Percentiles rank a stretch among this genome's conserved stretches.
Conservation (phyloP, 2,797 vertebrate species). For the Esox lucius region DNA sequence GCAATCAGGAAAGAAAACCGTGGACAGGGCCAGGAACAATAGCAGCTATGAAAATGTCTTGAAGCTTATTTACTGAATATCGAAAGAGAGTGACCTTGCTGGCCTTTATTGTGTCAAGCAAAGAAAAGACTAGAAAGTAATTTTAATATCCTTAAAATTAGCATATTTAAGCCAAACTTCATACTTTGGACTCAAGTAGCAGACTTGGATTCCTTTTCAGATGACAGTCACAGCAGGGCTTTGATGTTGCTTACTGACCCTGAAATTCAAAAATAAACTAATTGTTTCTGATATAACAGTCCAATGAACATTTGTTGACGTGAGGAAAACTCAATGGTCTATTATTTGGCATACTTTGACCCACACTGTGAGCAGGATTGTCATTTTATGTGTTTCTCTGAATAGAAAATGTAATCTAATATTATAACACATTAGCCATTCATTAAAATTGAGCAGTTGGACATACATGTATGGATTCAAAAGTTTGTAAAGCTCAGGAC, state of each 20-base stretch:
- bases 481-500: not conserved
- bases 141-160: not conserved
- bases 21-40: not conserved
- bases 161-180: not conserved
- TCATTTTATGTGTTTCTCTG: not conserved
- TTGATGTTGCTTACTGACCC: not conserved
- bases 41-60: not conserved
- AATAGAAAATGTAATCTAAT: not conserved
- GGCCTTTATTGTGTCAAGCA: not conserved
- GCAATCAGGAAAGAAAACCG: constrained; percentile 1
- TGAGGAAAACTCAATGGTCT: not conserved
- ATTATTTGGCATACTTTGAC: not conserved
- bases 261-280: not conserved
- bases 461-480: not conserved
- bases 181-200: not conserved
- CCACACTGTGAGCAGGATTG: not conserved
- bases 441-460: not conserved
- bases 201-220: not conserved
- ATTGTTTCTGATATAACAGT: not conserved
- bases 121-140: not conserved
- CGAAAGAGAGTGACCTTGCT: not conserved
- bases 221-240: not conserved
- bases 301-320: not conserved
- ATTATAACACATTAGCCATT: not conserved
- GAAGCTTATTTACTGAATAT: constrained; percentile 2